Conservation (phyloP, 2,113 vertebrate species). For the Turnix velox region DNA sequence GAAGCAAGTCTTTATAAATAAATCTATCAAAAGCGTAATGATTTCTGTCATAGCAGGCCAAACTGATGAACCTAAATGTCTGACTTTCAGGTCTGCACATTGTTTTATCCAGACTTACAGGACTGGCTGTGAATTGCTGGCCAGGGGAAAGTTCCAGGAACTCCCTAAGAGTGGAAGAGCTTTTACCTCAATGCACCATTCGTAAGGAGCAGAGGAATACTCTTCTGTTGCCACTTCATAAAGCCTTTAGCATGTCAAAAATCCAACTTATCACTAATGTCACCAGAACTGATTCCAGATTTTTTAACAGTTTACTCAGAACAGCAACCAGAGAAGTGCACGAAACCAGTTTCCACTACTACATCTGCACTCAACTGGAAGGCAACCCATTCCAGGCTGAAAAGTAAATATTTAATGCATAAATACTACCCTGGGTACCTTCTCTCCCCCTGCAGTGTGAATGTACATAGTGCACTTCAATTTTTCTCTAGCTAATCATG, state of each 20-base stretch:
- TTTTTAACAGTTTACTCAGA: not conserved
- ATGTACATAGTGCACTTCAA: not conserved
- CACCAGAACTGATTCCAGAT: not conserved
- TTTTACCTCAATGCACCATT: not conserved
- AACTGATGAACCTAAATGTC: constrained; percentile 56
- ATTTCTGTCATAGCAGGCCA: constrained; percentile 75
- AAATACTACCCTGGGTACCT: not conserved
- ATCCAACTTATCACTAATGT: not conserved
- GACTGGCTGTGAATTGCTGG: not conserved
- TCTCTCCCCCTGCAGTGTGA: not conserved
- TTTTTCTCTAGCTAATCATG: not conserved
- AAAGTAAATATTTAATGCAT: constrained; percentile 51
- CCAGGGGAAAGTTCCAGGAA: not conserved
- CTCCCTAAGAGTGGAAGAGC: not conserved
- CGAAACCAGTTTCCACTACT: not conserved
- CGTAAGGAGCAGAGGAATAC: not conserved
- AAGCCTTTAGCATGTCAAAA: not conserved
- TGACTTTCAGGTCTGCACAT: not conserved
- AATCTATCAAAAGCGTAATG: constrained; percentile 76
- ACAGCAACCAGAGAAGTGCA: not conserved
- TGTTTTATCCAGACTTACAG: constrained; percentile 42
- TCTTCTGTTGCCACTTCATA: not conserved
- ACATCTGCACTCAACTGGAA: not conserved
- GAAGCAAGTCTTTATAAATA: constrained; percentile 77
- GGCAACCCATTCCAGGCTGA: not conserved